These are phyloP conservation scores for Caenorhabditis drosophilae DNA, from an alignment of 2,888 invertebrate species.

Conservation along the genomic window DNA sequence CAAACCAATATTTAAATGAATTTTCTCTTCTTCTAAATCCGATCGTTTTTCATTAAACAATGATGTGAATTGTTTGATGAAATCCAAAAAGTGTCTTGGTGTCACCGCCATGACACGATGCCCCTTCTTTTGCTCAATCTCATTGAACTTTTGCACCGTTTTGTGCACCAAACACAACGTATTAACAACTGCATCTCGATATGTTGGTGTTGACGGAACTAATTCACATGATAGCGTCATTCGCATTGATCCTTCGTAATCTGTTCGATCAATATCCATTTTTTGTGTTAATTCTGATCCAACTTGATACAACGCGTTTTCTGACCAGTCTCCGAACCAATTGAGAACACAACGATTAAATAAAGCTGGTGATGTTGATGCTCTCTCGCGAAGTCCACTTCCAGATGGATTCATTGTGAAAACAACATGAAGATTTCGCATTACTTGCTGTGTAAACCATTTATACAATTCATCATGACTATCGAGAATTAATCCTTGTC, in stretches of 20 bases:
- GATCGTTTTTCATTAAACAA: conserved; percentile 93
- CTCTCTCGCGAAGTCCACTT: conserved; percentile 95
- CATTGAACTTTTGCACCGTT: conserved; percentile 88
- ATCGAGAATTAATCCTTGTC: conserved; percentile 97
- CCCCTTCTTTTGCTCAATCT: conserved; percentile 76
- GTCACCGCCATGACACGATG: conserved; percentile 96
- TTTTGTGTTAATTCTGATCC: conserved; percentile 95
- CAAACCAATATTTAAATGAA: conserved; percentile 96
- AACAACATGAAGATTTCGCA: conserved; percentile 98
- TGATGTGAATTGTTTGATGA: conserved; percentile 92
- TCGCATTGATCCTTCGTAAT: conserved; percentile 85
- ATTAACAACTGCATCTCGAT: conserved; percentile 84
- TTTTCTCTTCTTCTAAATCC: conserved; percentile 95
- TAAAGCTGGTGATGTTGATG: conserved; percentile 96
- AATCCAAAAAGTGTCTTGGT: conserved; percentile 95
- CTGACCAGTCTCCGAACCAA: conserved; percentile 99
- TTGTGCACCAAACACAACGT: conserved; percentile 97
- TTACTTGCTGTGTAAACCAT: conserved; percentile 95
- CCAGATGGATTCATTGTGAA: conserved; percentile 99
- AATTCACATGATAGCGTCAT: conserved; percentile 84
- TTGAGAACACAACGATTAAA: conserved; percentile 99
- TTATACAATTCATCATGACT: conserved; percentile 98
- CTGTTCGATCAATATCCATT: conserved; percentile 86
- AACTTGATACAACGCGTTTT: conserved; percentile 78
- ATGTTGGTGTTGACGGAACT: conserved; percentile 56